Evolutionary conservation across 2,113 vertebrate species (phyloP).

Genomic region (Alouatta palliata): DNA sequence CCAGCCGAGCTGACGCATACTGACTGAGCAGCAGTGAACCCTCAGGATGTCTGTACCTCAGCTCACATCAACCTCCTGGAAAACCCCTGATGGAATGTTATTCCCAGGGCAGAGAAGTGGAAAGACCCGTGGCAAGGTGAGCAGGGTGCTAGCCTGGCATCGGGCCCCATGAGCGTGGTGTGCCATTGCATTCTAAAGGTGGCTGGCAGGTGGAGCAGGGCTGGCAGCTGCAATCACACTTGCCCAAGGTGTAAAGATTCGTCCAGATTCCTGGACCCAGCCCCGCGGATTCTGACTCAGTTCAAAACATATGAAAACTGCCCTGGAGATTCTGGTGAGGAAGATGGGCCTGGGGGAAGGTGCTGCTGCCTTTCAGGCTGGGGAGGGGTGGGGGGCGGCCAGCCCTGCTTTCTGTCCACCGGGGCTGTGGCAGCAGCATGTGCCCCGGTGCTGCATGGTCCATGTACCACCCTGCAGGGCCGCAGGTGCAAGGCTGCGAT

Average conservation of each 20-base stretch:
- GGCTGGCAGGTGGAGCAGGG: background rate
- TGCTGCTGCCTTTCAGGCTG: background rate
- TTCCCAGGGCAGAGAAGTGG: background rate
- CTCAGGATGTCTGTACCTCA: rapidly evolving
- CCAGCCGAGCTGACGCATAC: background rate
- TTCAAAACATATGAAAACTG: background rate
- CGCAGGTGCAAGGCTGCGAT: background rate
- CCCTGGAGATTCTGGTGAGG: background rate
- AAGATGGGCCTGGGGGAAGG: rapidly evolving
- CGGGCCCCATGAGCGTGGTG: rapidly evolving
- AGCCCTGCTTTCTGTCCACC: background rate
- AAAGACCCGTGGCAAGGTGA: background rate
- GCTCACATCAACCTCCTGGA: rapidly evolving
- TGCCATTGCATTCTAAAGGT: no score
- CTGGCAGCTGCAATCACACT: background rate
- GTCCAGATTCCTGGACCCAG: background rate
- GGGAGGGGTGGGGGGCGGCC: background rate
- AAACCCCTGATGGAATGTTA: rapidly evolving
- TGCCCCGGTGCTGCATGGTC: rapidly evolving
- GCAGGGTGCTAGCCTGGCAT: rapidly evolving
- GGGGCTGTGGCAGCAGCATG: background rate
- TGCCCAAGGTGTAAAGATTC: background rate
- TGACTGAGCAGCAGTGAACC: background rate
- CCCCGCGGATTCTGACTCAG: background rate
- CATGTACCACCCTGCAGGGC: background rate